A percentile compares a stretch with the other conserved stretches of the same genome.
phyloP scores from a whole-genome alignment of 2,797 vertebrate species.

The Hippocampus kuda region DNA sequence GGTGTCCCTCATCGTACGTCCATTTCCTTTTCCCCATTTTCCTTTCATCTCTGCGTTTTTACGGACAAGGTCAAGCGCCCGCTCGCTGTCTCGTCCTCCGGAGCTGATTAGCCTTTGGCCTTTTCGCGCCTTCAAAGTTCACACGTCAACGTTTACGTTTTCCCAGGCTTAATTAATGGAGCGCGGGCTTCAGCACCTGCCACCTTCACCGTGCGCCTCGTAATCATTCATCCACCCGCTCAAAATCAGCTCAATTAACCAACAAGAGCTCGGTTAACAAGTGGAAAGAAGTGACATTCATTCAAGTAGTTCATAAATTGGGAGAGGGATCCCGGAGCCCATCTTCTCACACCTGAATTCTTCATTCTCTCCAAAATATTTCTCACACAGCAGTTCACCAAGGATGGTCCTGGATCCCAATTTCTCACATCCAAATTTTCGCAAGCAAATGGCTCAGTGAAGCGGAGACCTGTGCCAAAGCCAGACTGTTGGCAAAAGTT shows the following conservation, averaged over 20 bases:
- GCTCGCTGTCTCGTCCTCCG: slow-evolving; percentile 28
- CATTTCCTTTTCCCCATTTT: slow-evolving; percentile 5
- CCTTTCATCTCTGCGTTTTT: slow-evolving; percentile 16
- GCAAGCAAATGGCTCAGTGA: no score
- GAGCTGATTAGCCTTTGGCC: slow-evolving; percentile 36
- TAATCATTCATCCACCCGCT: no score
- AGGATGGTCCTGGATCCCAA: background rate
- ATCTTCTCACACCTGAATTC: no score
- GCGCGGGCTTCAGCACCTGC: background rate
- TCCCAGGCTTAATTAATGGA: background rate
- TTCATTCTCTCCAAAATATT: no score
- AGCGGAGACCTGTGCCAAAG: no score
- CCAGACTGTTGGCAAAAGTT: no score
- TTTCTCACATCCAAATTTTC: background rate
- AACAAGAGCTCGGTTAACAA: background rate
- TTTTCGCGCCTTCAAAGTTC: slow-evolving; percentile 32
- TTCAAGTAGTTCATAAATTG: background rate
- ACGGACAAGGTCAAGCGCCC: slow-evolving; percentile 36
- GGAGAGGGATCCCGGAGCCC: no score
- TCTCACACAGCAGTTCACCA: no score
- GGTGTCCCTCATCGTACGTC: slow-evolving; percentile 13
- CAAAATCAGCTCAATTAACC: background rate
- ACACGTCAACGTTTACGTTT: slow-evolving; percentile 5
- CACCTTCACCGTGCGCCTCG: background rate
- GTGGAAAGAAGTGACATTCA: background rate